Evolutionary conservation across 2,113 vertebrate genomes (phyloP).

Genomic region (Tauraco erythrolophus): DNA sequence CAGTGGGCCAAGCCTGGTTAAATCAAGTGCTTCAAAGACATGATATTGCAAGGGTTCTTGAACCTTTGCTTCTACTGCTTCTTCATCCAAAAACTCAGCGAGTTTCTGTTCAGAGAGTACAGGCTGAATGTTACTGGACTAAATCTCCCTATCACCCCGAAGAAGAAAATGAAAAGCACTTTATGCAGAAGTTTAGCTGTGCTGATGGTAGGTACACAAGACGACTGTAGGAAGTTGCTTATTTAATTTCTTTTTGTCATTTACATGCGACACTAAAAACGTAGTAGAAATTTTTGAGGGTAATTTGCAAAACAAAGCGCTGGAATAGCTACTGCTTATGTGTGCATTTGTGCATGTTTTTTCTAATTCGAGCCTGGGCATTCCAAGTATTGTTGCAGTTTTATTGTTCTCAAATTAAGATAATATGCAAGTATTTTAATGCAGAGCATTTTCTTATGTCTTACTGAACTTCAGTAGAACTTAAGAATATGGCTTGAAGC

Average conservation of each 20-base stretch:
- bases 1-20: conserved; percentile 95
- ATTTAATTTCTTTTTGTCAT: background rate
- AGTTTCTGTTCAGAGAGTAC: conserved; percentile 95
- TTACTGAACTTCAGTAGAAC: background rate
- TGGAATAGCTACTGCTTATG: background rate
- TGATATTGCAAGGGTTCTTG: conserved; percentile 95
- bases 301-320: background rate
- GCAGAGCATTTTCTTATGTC: background rate
- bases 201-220: conserved; percentile 80
- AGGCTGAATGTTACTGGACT: conserved; percentile 90
- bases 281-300: background rate
- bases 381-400: background rate
- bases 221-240: background rate
- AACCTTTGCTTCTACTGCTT: conserved; percentile 92
- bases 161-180: conserved; percentile 80
- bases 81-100: conserved; percentile 98
- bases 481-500: background rate
- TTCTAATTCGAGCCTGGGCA: background rate
- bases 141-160: conserved; percentile 72
- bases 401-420: background rate
- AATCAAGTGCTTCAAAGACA: conserved; percentile 98
- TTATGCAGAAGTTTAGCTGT: conserved; percentile 82
- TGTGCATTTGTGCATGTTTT: background rate
- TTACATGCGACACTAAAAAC: background rate
- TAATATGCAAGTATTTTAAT: background rate